Evolutionary conservation across 2,797 vertebrate species (phyloP), one percentile per base, ranked within the genome.

Genomic region (Carapus acus): DNA sequence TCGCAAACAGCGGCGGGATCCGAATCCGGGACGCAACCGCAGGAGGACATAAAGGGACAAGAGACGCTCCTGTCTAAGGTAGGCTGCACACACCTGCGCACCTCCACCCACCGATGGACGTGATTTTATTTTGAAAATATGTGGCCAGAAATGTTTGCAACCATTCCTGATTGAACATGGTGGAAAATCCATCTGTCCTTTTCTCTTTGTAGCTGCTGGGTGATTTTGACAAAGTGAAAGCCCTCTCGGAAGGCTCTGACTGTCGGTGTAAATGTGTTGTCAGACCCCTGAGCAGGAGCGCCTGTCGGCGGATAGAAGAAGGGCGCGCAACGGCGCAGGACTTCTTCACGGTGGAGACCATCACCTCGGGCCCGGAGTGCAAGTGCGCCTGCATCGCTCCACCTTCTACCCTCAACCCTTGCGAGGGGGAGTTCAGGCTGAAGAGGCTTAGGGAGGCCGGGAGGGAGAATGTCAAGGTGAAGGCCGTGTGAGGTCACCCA

Each of bases 191-290:
- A 63, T 83, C 18, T 78, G 55, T 87, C 71, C 81, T 87, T 74
- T 87, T 85, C 58, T 71, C 72, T 59, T 85, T 77, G 73, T 85
- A 99, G 95, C 80, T 99, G 78, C 85, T 97, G 87, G 93, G 92
- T 80, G 95, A 97, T 89, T 94, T 94, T 77, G 93, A 96, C 89
- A 96, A 93, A 86, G 93, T 96, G 81, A 94, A 95, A 88, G 91
- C 92, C 0, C 88, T 96, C 73, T 94, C 94, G 1, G 94, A 98
- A 85, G 94, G 93, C 85, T 88, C 92, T 15, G 84, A 96, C 89
- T 98, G 94, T 80, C 90, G 89, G 50, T 98, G 95, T 88, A 94
- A 95, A 85, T 98, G 96, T 86, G 87, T 97, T 79, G 93, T 98
- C 85, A 91, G 90, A 72, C 93, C 92, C 54, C 76, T 94, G 87